phyloP scores from a whole-genome alignment of 2,113 vertebrate genomes.

The Callopanchax toddi region DNA sequence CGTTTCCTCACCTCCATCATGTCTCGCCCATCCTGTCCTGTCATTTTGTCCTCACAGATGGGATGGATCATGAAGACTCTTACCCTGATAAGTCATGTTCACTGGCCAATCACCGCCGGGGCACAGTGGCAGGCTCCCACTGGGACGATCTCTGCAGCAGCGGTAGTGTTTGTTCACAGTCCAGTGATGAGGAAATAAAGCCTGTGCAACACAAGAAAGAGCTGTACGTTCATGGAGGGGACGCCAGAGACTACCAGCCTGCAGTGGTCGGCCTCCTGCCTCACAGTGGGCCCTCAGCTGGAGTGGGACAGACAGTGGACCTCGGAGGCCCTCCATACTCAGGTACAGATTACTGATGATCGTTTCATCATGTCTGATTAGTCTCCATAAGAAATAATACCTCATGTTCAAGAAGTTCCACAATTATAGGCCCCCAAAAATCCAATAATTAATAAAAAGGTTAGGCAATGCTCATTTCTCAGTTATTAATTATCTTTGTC shows the following conservation, averaged over 20 bases:
- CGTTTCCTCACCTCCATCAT: neutral
- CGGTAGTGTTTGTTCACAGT: conserved; percentile 84
- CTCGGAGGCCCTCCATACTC: conserved; percentile 70
- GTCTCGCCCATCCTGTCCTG: neutral
- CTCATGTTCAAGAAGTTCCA: too few relatives aligned
- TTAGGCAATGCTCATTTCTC: too few relatives aligned
- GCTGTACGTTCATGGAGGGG: conserved; percentile 40
- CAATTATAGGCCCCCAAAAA: too few relatives aligned
- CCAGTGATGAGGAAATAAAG: conserved; percentile 83
- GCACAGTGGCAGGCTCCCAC: conserved; percentile 58
- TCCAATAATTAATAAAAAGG: too few relatives aligned
- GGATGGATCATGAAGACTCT: conserved; percentile 81
- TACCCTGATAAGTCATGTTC: conserved; percentile 81
- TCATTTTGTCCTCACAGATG: conserved; percentile 63
- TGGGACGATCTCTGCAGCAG: conserved; percentile 84
- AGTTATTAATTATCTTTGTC: too few relatives aligned
- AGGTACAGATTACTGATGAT: conserved; percentile 60
- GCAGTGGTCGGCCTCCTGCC: conserved; percentile 78
- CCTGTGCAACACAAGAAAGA: conserved; percentile 70
- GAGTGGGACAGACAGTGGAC: conserved; percentile 66
- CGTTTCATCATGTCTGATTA: too few relatives aligned
- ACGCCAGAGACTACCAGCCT: conserved; percentile 75
- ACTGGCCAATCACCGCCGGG: conserved; percentile 73
- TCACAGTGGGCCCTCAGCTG: conserved; percentile 46
- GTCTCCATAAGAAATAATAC: too few relatives aligned